These are phyloP conservation scores for Trachemys scripta DNA, from an alignment of 2,113 vertebrate genomes.

Conservation along the genomic window DNA sequence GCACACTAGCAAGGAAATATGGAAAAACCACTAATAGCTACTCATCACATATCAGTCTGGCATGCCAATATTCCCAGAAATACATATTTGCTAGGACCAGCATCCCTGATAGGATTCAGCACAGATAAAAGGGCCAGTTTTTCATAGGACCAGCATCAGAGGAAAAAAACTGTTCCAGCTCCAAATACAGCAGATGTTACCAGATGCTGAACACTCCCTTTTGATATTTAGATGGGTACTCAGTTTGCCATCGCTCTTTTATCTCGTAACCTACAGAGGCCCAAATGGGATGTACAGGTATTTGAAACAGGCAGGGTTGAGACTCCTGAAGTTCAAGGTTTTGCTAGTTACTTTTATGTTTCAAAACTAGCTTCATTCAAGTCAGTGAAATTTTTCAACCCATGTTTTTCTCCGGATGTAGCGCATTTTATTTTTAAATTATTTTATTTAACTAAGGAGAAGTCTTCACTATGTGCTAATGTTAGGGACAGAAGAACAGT, in stretches of 20 bases:
- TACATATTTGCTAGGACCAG: neutral
- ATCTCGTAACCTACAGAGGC: neutral
- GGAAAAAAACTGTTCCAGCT: neutral
- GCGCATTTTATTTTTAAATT: neutral
- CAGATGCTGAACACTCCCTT: neutral
- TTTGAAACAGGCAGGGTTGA: accelerated
- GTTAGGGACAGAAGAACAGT: neutral
- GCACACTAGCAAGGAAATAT: neutral
- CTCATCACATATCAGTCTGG: neutral
- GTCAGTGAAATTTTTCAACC: neutral
- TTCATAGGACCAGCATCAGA: accelerated
- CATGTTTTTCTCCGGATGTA: neutral
- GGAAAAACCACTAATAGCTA: neutral
- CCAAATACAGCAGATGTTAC: neutral
- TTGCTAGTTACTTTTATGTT: neutral
- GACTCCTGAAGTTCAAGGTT: neutral
- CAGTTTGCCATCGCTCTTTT: accelerated
- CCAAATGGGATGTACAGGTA: accelerated
- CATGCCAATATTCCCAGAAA: neutral
- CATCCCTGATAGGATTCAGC: neutral
- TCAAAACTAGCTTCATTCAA: neutral
- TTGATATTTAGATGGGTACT: neutral
- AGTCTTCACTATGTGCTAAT: accelerated
- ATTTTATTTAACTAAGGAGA: neutral
- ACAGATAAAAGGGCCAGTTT: neutral